Base-by-base conservation (phyloP, 2,888 invertebrate species). In the Diarsia brunnea region DNA sequence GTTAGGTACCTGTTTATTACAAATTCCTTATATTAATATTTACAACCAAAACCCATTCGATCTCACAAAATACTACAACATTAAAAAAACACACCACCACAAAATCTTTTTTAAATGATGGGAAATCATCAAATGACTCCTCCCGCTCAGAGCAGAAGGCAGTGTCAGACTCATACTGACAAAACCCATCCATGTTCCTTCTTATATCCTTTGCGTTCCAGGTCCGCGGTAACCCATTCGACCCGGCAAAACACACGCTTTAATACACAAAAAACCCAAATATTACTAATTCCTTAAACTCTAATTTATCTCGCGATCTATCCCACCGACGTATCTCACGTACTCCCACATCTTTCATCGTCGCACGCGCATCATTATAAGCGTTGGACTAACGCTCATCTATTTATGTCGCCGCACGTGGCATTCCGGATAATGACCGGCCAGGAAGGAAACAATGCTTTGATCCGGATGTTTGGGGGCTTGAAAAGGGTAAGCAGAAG, bases 351-450 rank as follows among this genome's bases (percentile, higher is more conserved):
- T 73, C 75, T 81, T 47, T 84, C 84, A 84, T 77, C 82, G 84
- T 81, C 85, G 87, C 87, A 81, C 81, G 84, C 87, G 87, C 87
- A 79, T 87, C 85, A 69, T 86, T 84, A 87, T 86, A 88, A 88
- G 86, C 80, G 81, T 83, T 86, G 85, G 82, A 76, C 81, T 74
- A 88, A 86, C 86, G 86, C 69, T 79, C 66, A 58, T 70, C 79
- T 88, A 88, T 88, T 88, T 88, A 31, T 72, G 79, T 83, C 65
- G 4, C 78, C 71, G 61, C 87, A 87, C 88, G 86, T 87, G 87
- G 87, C 95, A 95, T 95, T 83, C 95, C 95, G 95, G 93, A 93
- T 90, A 85, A 84, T 86, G 84, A 82, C 86, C 87, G 87, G 81
- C 47, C 79, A 87, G 87, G 87, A 87, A 87, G 87, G 87, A 87